phyloP scores from a whole-genome alignment of 2,797 vertebrate species.

The Orestias chungarensis region DNA sequence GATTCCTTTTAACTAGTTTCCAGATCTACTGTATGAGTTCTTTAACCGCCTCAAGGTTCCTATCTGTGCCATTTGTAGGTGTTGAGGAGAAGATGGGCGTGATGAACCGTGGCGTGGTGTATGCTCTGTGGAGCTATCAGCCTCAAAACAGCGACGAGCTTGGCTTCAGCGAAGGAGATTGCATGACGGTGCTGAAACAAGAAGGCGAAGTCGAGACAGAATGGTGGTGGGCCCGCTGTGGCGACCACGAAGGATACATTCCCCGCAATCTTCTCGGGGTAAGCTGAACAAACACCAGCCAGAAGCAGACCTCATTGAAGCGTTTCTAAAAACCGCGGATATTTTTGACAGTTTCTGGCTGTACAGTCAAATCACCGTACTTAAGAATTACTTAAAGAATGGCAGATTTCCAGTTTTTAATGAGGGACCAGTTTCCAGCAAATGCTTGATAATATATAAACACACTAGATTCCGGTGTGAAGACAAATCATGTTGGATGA shows the following conservation, averaged over 20 bases:
- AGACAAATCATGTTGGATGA: too few relatives aligned
- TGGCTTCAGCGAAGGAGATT: slow-evolving; percentile 87
- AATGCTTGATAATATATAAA: too few relatives aligned
- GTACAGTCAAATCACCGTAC: too few relatives aligned
- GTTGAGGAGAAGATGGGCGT: slow-evolving; percentile 99
- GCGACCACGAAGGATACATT: slow-evolving; percentile 88
- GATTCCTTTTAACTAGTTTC: too few relatives aligned
- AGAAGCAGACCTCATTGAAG: too few relatives aligned
- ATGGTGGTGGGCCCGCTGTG: slow-evolving; percentile 95
- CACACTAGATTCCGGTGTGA: too few relatives aligned
- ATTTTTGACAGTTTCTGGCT: too few relatives aligned
- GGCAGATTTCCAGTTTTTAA: too few relatives aligned
- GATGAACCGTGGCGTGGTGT: slow-evolving; percentile 95
- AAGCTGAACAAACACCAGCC: too few relatives aligned
- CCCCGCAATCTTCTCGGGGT: slow-evolving; percentile 95
- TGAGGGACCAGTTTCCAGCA: too few relatives aligned
- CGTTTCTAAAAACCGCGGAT: too few relatives aligned
- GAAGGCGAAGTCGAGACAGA: slow-evolving; percentile 88
- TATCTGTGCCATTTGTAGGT: slow-evolving; percentile 71
- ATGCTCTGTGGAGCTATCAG: slow-evolving; percentile 91
- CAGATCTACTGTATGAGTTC: not conserved
- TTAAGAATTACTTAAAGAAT: too few relatives aligned
- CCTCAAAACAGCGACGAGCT: slow-evolving; percentile 87
- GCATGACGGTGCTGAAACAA: slow-evolving; percentile 87
- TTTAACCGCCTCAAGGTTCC: not conserved